Percentiles rank a stretch among this genome's conserved stretches.
phyloP scores from a whole-genome alignment of 1,140 invertebrate species.

The Drepana arcuata region DNA sequence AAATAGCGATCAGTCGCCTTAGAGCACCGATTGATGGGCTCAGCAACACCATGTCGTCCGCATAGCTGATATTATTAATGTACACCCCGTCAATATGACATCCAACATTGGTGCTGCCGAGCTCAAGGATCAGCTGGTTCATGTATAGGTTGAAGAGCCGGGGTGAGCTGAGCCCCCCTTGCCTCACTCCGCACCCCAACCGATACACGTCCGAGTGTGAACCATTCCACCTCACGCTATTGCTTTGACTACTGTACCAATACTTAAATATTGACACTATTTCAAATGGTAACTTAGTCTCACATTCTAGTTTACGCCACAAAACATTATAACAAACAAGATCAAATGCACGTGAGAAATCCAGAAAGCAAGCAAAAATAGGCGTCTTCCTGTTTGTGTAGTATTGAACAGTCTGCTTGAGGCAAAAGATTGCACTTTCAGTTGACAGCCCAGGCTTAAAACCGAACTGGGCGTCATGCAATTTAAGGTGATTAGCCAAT shows the following conservation, averaged over 20 bases:
- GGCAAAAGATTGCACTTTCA: slow-evolving; percentile 1
- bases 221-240: background rate
- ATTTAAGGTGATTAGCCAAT: background rate
- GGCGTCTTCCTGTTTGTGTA: slow-evolving; percentile 2
- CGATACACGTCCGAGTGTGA: background rate
- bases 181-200: slow-evolving; percentile 1
- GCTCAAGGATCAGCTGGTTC: background rate
- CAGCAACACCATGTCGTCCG: slow-evolving; percentile 1
- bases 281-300: background rate
- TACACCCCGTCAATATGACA: background rate
- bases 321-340: background rate
- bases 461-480: slow-evolving; percentile 2
- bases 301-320: background rate
- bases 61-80: background rate
- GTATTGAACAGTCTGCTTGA: slow-evolving; percentile 6
- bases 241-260: background rate
- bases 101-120: background rate
- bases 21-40: background rate
- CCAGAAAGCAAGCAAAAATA: slow-evolving; percentile 4
- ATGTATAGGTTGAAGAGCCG: slow-evolving; percentile 1
- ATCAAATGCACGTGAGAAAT: background rate
- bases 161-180: background rate
- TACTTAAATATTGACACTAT: background rate
- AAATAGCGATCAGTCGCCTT: background rate
- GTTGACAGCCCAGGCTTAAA: slow-evolving; percentile 2